Conservation (phyloP, 2,113 vertebrate species). For the Dromaius novaehollandiae region DNA sequence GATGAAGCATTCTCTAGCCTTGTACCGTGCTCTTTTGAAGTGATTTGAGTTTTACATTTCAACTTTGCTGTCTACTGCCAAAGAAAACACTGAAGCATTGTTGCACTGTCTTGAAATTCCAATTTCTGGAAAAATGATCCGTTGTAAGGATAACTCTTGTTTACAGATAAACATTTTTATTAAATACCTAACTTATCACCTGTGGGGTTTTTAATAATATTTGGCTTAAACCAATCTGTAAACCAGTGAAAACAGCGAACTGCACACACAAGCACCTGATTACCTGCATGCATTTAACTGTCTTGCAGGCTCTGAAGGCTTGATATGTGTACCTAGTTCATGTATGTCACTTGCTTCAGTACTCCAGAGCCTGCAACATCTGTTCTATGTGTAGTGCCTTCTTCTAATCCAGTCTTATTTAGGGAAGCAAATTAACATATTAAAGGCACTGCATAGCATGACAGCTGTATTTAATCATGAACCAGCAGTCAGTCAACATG, state of each 20-base stretch:
- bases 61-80: constrained; percentile 75
- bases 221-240: constrained; percentile 56
- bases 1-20: constrained; percentile 82
- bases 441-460: constrained; percentile 13
- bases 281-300: constrained; percentile 32
- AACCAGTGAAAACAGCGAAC: constrained; percentile 28
- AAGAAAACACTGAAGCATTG: constrained; percentile 69
- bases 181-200: constrained; percentile 44
- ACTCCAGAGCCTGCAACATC: constrained; percentile 17
- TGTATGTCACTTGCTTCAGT: constrained; percentile 18
- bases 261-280: constrained; percentile 6
- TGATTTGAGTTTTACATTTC: constrained; percentile 53
- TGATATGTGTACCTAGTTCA: not conserved
- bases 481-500: constrained; percentile 15
- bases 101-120: constrained; percentile 68
- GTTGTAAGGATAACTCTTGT: constrained; percentile 68
- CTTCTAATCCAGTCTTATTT: constrained; percentile 18
- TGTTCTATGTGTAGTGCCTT: constrained; percentile 37
- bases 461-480: constrained; percentile 35
- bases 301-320: constrained; percentile 21
- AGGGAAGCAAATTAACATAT: not conserved
- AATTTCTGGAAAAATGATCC: constrained; percentile 60
- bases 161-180: constrained; percentile 73
- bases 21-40: constrained; percentile 90
- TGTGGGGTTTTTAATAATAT: constrained; percentile 54